Percentiles rank a stretch among this genome's conserved stretches.
Evolutionary conservation across 2,888 invertebrate genomes (phyloP).

Genomic region (Electrophaes corylata): DNA sequence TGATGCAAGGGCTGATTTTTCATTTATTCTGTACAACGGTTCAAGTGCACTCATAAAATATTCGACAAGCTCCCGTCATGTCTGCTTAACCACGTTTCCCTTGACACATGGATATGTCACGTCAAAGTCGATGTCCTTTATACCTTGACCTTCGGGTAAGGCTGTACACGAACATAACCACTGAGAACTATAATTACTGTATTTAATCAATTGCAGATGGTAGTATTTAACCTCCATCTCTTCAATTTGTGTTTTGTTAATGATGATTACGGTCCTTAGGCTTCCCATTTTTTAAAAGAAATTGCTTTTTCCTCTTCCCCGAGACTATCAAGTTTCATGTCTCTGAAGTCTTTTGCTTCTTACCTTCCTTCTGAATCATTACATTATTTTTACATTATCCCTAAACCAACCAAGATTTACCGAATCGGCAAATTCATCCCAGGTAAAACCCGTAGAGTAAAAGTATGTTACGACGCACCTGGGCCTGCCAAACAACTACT

Average conservation of each 20-base stretch:
- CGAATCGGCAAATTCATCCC: no score
- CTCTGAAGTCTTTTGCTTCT: conserved; percentile 8
- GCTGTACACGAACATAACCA: conserved; percentile 25
- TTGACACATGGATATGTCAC: conserved; percentile 57
- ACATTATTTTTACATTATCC: conserved; percentile 4
- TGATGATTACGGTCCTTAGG: conserved; percentile 19
- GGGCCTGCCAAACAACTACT: no score
- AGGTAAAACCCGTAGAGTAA: no score
- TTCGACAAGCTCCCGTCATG: conserved; percentile 30
- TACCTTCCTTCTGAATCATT: conserved; percentile 2
- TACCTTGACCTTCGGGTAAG: conserved; percentile 58
- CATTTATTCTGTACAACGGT: conserved; percentile 14
- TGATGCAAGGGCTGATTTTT: no score
- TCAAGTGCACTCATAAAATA: conserved; percentile 42
- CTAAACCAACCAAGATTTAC: no score
- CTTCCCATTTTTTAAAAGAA: conserved; percentile 11
- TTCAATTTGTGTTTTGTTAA: conserved; percentile 2
- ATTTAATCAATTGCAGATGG: conserved; percentile 28
- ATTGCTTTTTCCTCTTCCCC: conserved; percentile 16
- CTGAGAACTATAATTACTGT: conserved; percentile 22
- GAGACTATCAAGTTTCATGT: conserved; percentile 27
- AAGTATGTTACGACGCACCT: no score
- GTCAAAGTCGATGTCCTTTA: conserved; percentile 62
- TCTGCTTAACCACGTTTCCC: conserved; percentile 68
- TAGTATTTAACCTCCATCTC: conserved; percentile 10